Evolutionary conservation across 2,888 invertebrate species (phyloP).

Genomic region (Melieria picta): DNA sequence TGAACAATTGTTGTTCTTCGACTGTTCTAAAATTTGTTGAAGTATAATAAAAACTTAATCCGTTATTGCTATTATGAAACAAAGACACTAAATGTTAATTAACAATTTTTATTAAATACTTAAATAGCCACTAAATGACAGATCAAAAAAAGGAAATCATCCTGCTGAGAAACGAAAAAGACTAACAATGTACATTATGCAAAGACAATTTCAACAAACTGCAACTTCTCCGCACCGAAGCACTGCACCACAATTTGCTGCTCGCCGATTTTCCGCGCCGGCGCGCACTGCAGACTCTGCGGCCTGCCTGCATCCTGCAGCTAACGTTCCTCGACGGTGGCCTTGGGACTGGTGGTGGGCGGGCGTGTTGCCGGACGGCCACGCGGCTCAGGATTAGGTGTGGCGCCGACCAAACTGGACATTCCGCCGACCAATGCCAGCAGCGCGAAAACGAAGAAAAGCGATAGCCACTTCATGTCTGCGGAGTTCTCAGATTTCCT

Average conservation of each 20-base stretch:
- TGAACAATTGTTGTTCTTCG: too few species aligned
- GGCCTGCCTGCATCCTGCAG: constrained; percentile 31
- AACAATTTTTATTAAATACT: background rate
- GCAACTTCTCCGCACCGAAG: constrained; percentile 51
- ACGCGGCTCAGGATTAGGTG: constrained; percentile 53
- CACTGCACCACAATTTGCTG: constrained; percentile 51
- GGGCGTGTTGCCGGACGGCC: constrained; percentile 61
- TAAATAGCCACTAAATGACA: background rate
- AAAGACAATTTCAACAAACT: constrained; percentile 57
- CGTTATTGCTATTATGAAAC: background rate
- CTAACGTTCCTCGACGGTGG: constrained; percentile 52
- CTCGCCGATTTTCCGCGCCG: constrained; percentile 29
- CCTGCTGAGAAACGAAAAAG: background rate
- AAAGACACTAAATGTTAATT: background rate
- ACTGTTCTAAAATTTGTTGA: too few species aligned
- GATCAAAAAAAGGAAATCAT: background rate
- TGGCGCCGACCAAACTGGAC: constrained; percentile 52
- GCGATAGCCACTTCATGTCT: constrained; percentile 59
- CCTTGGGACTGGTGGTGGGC: constrained; percentile 50
- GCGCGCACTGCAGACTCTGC: constrained; percentile 36
- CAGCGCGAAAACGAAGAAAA: constrained; percentile 57
- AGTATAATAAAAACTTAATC: background rate
- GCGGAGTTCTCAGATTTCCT: background rate
- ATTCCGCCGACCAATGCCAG: constrained; percentile 56
- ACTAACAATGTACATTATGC: constrained; percentile 29